Evolutionary conservation across 1,140 invertebrate genomes (phyloP), one percentile per base, ranked within the genome.

Genomic region (Drosophila mauritiana): DNA sequence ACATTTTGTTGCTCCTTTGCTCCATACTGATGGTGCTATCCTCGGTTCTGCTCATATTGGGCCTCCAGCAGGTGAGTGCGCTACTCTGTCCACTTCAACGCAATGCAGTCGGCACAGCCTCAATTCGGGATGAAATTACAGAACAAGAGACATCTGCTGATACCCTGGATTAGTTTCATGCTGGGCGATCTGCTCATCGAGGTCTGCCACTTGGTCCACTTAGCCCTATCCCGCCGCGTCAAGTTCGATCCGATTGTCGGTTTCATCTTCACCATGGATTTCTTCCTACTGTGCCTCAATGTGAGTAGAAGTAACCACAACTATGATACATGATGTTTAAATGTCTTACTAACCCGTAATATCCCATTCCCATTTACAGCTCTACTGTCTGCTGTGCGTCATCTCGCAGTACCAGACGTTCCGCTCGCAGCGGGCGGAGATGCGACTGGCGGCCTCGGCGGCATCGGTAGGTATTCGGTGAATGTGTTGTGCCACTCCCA

Each of bases 231-330:
- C 15, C 65, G 79, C 48, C 82, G 89, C 42, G 80, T 89, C 8
- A 70, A 62, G 15, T 91, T 91, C 36, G 89, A 91, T 72, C 89
- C 89, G 4, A 82, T 91, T 49, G 84, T 89, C n/a, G 89, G 89
- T 15, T 91, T 91, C 54, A 81, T 91, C 51, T 91, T 91, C 51
- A 91, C 89, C 51, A 82, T 91, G 55, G 89, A 89, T 56, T 91
- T 91, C 42, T 91, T 91, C 45, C 74, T 91, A 4, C 64, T 89
- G 46, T 91, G 89, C 55, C 81, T 91, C 54, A 91, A 91, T 48
- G 89, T 91, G 55, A 91, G 88, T 8, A 8, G 2, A 3, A 8
- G 27, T 10, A 31, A 31, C 31, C 31, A 31, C 3, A 22, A 22
- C 20, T 22, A 2, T 22, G 3, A 22, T 22, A 3, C 8, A 31